A percentile compares a stretch with the other conserved stretches of the same genome.
phyloP scores from a whole-genome alignment of 2,888 invertebrate genomes.

The Scaptomyza flava region DNA sequence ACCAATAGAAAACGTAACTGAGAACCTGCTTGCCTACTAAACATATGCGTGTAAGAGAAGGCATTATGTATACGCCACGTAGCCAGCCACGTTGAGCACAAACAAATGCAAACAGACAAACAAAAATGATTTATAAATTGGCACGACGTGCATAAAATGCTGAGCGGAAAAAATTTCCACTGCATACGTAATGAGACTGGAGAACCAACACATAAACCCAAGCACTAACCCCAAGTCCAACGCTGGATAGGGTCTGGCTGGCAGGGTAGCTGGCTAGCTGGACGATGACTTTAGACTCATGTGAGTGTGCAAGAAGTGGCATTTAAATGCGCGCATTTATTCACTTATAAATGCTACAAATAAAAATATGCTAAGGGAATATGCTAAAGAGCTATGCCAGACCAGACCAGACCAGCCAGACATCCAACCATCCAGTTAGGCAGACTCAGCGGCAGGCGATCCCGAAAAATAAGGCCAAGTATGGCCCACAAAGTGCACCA shows the following conservation, averaged over 20 bases:
- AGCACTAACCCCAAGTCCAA: slow-evolving; percentile 15
- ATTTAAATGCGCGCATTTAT: slow-evolving; percentile 80
- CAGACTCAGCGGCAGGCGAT: slow-evolving; percentile 12
- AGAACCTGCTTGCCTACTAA: slow-evolving; percentile 14
- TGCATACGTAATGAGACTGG: slow-evolving; percentile 74
- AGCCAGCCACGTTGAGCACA: slow-evolving; percentile 61
- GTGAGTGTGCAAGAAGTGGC: slow-evolving; percentile 66
- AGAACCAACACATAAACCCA: slow-evolving; percentile 46
- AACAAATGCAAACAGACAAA: slow-evolving; percentile 73
- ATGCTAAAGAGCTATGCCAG: slow-evolving; percentile 69
- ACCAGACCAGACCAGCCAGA: slow-evolving; percentile 43
- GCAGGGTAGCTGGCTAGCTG: slow-evolving; percentile 35
- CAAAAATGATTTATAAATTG: slow-evolving; percentile 83
- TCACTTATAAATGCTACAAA: slow-evolving; percentile 79
- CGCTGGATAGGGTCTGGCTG: slow-evolving; percentile 22
- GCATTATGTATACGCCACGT: slow-evolving; percentile 70
- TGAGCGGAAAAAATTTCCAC: slow-evolving; percentile 74
- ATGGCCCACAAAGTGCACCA: slow-evolving; percentile 60
- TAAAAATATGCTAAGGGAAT: slow-evolving; percentile 74
- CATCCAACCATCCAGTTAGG: slow-evolving; percentile 19
- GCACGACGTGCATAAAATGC: slow-evolving; percentile 82
- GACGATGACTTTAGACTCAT: slow-evolving; percentile 59
- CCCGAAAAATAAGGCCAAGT: slow-evolving; percentile 67
- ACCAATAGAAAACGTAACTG: slow-evolving; percentile 8
- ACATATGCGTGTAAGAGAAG: slow-evolving; percentile 33